Conservation (phyloP, 2,797 vertebrate species). For the Amblyraja radiata region DNA sequence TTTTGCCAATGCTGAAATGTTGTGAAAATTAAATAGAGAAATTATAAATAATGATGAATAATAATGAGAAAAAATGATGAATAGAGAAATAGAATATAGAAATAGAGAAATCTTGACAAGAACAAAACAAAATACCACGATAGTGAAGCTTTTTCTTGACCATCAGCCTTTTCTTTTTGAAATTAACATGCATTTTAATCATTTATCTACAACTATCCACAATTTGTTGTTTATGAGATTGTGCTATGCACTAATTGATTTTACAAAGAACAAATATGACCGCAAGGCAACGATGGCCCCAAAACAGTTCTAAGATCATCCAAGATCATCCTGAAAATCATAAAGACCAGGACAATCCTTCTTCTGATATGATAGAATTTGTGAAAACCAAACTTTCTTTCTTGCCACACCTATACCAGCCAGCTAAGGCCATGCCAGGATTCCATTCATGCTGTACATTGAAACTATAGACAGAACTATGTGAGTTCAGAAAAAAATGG, state of each 20-base stretch:
- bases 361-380: too few species aligned
- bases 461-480: too few species aligned
- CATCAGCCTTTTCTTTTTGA: neutral
- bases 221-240: neutral
- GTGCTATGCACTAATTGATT: neutral
- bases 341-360: neutral
- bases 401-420: neutral
- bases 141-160: neutral
- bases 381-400: neutral
- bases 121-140: neutral
- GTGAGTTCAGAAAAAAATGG: too few species aligned
- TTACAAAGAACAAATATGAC: neutral
- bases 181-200: neutral
- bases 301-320: neutral
- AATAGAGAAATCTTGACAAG: neutral
- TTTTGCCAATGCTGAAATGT: too few species aligned
- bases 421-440: too few species aligned
- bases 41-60: too few species aligned
- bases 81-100: too few species aligned
- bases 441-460: too few species aligned
- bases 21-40: too few species aligned
- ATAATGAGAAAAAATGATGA: too few species aligned
- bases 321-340: neutral
- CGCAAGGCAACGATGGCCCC: neutral
- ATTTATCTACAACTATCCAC: too few species aligned